Conservation (phyloP, 2,888 invertebrate genomes). For the Tuta absoluta region DNA sequence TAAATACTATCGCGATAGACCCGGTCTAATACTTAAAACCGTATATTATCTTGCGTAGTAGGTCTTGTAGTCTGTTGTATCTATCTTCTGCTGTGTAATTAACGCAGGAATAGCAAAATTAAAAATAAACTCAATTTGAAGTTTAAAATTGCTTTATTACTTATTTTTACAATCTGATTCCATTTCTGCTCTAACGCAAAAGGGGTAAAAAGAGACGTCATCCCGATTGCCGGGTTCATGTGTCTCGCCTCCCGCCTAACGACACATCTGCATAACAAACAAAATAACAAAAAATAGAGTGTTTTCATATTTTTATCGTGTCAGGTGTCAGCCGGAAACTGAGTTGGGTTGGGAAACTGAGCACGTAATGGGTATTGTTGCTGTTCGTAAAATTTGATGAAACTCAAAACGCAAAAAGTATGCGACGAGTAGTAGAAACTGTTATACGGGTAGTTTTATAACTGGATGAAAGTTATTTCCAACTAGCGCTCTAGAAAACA, state of each 20-base stretch:
- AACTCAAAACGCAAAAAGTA: not conserved
- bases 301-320: conserved; percentile 38
- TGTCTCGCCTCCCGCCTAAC: conserved; percentile 41
- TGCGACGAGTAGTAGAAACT: not conserved
- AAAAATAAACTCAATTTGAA: too few relatives aligned
- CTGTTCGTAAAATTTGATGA: not conserved
- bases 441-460: not conserved
- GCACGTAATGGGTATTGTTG: not conserved
- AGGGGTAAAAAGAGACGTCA: conserved; percentile 29
- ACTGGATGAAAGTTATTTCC: not conserved
- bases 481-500: not conserved
- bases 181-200: conserved; percentile 7
- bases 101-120: too few relatives aligned
- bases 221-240: conserved; percentile 37
- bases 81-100: too few relatives aligned
- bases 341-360: conserved; percentile 16
- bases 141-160: not conserved
- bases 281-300: conserved; percentile 13
- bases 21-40: too few relatives aligned
- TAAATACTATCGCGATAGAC: too few relatives aligned
- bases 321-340: conserved; percentile 37
- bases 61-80: too few relatives aligned
- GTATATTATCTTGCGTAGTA: too few relatives aligned
- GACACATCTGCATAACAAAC: conserved; percentile 42
- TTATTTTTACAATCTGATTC: not conserved